Evolutionary conservation across 2,113 vertebrate species (phyloP).

Genomic region (Nansenia antarctica): DNA sequence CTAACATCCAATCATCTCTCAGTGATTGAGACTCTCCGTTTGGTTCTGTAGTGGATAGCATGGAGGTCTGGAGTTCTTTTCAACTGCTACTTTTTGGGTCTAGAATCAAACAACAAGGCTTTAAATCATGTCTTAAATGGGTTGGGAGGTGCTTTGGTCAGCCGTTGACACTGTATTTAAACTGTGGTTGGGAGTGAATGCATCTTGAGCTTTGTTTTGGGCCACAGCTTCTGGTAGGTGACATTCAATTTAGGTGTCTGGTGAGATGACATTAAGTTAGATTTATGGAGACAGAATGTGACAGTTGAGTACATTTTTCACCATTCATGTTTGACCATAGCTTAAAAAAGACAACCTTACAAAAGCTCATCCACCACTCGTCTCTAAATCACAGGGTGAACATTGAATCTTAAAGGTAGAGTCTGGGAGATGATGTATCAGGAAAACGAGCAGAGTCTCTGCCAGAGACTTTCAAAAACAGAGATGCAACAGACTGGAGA

Average conservation of each 20-base stretch:
- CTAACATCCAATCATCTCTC: background rate
- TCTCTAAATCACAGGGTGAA: background rate
- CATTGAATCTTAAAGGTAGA: background rate
- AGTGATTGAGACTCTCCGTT: background rate
- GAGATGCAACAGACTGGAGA: too few species aligned
- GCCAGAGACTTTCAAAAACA: too few species aligned
- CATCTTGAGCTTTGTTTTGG: constrained; percentile 55
- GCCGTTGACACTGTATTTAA: constrained; percentile 29
- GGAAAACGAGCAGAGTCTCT: too few species aligned
- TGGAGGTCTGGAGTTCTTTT: constrained; percentile 20
- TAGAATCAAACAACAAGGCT: constrained; percentile 12
- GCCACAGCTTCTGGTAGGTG: constrained; percentile 41
- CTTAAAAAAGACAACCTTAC: constrained; percentile 31
- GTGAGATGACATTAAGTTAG: constrained; percentile 61
- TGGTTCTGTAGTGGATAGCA: constrained; percentile 25
- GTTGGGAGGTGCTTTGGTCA: background rate
- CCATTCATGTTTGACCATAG: too few species aligned
- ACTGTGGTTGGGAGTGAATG: constrained; percentile 31
- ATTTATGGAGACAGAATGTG: constrained; percentile 44
- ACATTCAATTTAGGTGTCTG: constrained; percentile 64
- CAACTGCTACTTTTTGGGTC: constrained; percentile 45
- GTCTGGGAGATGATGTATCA: too few species aligned
- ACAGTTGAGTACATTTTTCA: constrained; percentile 10
- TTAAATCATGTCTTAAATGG: constrained; percentile 40
- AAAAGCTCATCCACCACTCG: background rate